Conservation (phyloP, 1,140 invertebrate species). For the Procambarus virginalis region DNA sequence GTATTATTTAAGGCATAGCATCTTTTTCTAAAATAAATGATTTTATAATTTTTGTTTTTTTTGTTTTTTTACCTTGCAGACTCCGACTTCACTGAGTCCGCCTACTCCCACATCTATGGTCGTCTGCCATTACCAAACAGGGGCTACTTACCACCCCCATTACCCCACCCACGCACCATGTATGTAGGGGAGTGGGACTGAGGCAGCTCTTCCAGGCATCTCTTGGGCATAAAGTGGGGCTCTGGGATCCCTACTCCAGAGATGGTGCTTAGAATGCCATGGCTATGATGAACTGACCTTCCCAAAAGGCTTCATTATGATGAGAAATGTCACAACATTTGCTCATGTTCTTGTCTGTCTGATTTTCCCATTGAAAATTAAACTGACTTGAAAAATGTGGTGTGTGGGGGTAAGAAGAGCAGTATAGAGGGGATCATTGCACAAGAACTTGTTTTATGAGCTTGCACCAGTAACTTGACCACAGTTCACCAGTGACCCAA, state of each 20-base stretch:
- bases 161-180: constrained; percentile 85
- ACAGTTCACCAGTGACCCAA: background rate
- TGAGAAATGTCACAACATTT: background rate
- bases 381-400: constrained; percentile 44
- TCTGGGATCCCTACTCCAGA: background rate
- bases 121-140: constrained; percentile 82
- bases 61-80: constrained; percentile 16
- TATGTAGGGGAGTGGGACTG: constrained; percentile 93
- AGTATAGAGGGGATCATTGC: background rate
- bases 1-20: background rate
- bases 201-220: constrained; percentile 60
- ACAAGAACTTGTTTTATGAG: background rate
- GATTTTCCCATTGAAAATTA: constrained; percentile 57
- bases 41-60: background rate
- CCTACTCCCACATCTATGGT: constrained; percentile 89
- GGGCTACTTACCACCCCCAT: constrained; percentile 78
- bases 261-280: background rate
- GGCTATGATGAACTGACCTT: background rate
- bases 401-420: background rate
- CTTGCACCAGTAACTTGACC: no score
- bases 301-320: background rate
- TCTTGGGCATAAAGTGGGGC: background rate
- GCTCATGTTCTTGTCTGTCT: constrained; percentile 45
- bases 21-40: no score
- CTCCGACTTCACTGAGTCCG: constrained; percentile 78